Evolutionary conservation across 1,140 invertebrate genomes (phyloP), one percentile per base, ranked within the genome.

Genomic region (Neodiprion fabricii): DNA sequence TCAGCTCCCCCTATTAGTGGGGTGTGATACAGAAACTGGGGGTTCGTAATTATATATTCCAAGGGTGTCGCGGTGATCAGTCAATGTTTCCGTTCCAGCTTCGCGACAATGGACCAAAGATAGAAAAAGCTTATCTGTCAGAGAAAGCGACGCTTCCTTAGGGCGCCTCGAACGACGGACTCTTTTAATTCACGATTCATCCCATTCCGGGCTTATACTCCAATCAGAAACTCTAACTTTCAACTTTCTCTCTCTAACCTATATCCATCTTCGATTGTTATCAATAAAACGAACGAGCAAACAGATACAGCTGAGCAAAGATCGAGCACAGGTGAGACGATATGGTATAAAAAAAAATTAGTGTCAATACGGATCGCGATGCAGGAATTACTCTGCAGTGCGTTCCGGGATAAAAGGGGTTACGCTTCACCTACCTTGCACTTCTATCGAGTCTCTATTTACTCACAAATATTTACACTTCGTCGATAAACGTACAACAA

Each of bases 61-160:
- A 83, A 86, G 85, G 87, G 85, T 84, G 85, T 87, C 83, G 82
- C 82, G 77, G 82, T 85, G 86, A 88, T 88, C 87, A 88, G 86
- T 88, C 87, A 88, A 88, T 87, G 87, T 86, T 86, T 88, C 87
- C 86, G 87, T 82, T 85, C 83, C 85, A 87, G 84, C 83, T 80
- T 74, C 73, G 71, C 79, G 79, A 88, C 87, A 88, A 88, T 87
- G 53, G 11, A 76, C 72, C 77, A 83, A 83, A 87, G 81, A 86
- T 84, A 86, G 85, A 87, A 86, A 87, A 87, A 86, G 85, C 84
- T 87, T 87, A 88, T 88, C 87, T 85, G 84, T 87, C 85, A 86
- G 80, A 72, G 80, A 48, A 71, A 79, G 78, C 78, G 79, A 77
- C 79, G 82, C 83, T 84, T 85, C 84, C 83, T 86, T 82, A 83